Evolutionary conservation across 2,113 vertebrate species (phyloP).

Genomic region (Dinomys branickii): DNA sequence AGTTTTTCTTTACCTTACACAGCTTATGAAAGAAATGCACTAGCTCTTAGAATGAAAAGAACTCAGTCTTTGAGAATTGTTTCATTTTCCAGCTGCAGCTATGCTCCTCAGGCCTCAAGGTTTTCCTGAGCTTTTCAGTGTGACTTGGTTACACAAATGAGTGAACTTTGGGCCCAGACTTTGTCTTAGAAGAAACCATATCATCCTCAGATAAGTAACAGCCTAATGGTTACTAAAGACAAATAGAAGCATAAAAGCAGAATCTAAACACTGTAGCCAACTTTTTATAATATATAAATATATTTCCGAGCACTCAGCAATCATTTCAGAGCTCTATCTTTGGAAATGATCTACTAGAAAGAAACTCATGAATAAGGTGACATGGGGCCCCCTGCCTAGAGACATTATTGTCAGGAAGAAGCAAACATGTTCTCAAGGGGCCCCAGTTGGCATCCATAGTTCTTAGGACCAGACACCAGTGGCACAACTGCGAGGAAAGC

Average conservation of each 20-base stretch:
- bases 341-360: not conserved
- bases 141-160: not conserved
- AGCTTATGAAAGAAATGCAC: not conserved
- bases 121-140: not conserved
- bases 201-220: not conserved
- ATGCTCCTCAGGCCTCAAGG: not conserved
- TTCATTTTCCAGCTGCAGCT: not conserved
- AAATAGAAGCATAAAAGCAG: not conserved
- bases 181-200: constrained; percentile 47
- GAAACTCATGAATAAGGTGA: not conserved
- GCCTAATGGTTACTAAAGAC: not conserved
- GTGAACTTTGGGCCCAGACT: not conserved
- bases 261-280: not conserved
- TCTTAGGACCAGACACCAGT: not conserved
- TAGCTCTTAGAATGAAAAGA: not conserved
- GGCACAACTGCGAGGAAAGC: not conserved
- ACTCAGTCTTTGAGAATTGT: not conserved
- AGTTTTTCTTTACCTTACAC: not conserved
- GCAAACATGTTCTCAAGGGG: not conserved
- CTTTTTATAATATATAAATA: not conserved
- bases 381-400: not conserved
- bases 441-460: not conserved
- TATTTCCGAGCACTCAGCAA: not conserved
- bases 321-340: not conserved
- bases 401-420: not conserved